These are phyloP conservation scores for Cyprinella venusta DNA, from an alignment of 2,797 vertebrate species.

Conservation along the genomic window DNA sequence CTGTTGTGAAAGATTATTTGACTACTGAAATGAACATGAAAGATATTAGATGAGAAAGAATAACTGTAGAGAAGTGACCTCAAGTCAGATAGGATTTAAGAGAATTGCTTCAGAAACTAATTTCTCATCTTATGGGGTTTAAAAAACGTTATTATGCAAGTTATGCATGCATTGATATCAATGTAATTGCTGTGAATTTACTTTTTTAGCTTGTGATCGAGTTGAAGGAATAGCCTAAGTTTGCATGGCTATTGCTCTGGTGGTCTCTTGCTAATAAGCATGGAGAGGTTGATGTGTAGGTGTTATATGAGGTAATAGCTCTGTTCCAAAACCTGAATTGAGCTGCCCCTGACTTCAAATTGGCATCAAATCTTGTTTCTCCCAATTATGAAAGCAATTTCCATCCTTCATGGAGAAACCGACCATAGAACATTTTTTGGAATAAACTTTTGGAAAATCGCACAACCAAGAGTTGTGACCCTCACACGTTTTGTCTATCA, in stretches of 20 bases:
- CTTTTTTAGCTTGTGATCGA: not conserved
- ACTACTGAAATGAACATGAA: conserved; percentile 2
- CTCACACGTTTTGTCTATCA: too few relatives aligned
- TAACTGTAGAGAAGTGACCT: not conserved
- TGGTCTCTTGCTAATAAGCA: not conserved
- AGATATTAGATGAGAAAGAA: not conserved
- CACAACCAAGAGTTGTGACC: too few relatives aligned
- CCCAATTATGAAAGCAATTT: not conserved
- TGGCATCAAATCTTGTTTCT: not conserved
- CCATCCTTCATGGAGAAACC: not conserved
- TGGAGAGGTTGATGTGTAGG: conserved; percentile 1
- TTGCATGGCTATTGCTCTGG: not conserved
- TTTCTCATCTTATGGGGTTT: not conserved
- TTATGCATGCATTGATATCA: not conserved
- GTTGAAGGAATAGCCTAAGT: not conserved
- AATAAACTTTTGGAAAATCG: too few relatives aligned
- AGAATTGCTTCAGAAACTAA: not conserved
- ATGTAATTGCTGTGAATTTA: not conserved
- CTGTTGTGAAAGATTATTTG: conserved; percentile 20
- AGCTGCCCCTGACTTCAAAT: too few relatives aligned
- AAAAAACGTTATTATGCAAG: not conserved
- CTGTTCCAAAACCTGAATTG: not conserved
- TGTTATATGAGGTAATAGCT: not conserved
- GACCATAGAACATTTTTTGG: not conserved
- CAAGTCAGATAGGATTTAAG: not conserved